Evolutionary conservation across 1,140 invertebrate species (phyloP), one percentile per base, ranked within the genome.

Genomic region (Brachionus rubens): DNA sequence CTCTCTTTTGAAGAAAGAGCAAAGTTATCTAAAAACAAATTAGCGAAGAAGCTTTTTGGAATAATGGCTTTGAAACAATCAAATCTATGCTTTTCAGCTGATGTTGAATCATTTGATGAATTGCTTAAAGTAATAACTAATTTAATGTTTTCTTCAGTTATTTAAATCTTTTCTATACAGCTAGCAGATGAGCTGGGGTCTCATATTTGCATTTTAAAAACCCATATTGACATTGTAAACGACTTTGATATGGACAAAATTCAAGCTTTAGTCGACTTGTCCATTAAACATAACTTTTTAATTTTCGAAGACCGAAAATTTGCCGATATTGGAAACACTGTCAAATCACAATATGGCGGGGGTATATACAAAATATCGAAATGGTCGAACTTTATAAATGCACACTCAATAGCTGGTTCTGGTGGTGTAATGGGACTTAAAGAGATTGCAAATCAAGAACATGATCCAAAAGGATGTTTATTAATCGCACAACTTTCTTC

Each of bases 231-330:
- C 81, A 92, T 94, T 41, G 83, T 97, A 43, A 88, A 90, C 79
- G 91, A 94, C 82, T 96, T 92, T 79, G 87, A 81, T 75, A 78
- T 85, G 0, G 86, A 88, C 28, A 90, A 92, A 79, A 84, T 90
- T 2, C 80, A 82, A 6, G 81, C 88, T 68, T 82, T 98, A 2
- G 86, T 87, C 79, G 80, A 88, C 21, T 80, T 96, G 43, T 89
- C 94, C 6, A 81, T 86, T 16, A 89, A 89, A 79, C 83, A 92
- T 79, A 89, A 94, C 76, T 98, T 99, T 82, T 79, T 98, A 3
- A 86, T 99, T 19, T 90, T 98, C 88, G 96, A 98, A 86, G 96
- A 99, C 81, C 89, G 94, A 80, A 99, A 98, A 85, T 96, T 94
- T 86, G 92, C 90, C 33, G 96, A 99, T 85, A 98, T 98, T 84